These are phyloP conservation scores for Falco biarmicus DNA, from an alignment of 2,797 vertebrate species.

Conservation along the genomic window DNA sequence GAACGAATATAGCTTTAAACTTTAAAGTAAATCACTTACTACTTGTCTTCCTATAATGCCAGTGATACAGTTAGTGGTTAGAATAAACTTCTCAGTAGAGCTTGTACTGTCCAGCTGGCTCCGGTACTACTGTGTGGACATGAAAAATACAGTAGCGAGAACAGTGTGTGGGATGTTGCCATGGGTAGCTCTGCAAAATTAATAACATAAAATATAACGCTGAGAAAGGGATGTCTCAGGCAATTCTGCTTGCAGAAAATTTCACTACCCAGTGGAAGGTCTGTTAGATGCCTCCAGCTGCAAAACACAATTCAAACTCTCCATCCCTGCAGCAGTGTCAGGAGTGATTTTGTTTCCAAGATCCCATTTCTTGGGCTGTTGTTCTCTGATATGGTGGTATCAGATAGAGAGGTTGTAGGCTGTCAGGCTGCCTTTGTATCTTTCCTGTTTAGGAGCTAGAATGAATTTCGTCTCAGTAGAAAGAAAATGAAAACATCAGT, in stretches of 20 bases:
- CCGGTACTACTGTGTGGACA: too few species aligned
- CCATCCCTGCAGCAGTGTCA: neutral
- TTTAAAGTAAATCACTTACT: neutral
- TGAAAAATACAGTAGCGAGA: neutral
- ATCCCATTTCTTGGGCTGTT: neutral
- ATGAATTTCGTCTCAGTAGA: neutral
- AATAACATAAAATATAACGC: neutral
- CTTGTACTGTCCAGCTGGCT: neutral
- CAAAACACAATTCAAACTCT: neutral
- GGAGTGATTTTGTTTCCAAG: neutral
- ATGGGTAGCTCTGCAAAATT: neutral
- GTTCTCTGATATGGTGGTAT: neutral
- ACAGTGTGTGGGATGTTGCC: neutral
- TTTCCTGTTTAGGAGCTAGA: neutral
- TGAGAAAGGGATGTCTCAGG: neutral
- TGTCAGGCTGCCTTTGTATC: neutral
- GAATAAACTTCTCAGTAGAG: neutral
- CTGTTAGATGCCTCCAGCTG: neutral
- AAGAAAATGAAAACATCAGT: neutral
- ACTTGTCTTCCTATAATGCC: neutral
- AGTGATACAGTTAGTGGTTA: neutral
- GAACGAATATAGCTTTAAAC: neutral
- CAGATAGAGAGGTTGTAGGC: neutral
- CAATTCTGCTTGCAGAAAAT: neutral
- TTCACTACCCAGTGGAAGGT: neutral